These are phyloP conservation scores for Thunnus thynnus DNA, from an alignment of 2,113 vertebrate species.

Conservation along the genomic window DNA sequence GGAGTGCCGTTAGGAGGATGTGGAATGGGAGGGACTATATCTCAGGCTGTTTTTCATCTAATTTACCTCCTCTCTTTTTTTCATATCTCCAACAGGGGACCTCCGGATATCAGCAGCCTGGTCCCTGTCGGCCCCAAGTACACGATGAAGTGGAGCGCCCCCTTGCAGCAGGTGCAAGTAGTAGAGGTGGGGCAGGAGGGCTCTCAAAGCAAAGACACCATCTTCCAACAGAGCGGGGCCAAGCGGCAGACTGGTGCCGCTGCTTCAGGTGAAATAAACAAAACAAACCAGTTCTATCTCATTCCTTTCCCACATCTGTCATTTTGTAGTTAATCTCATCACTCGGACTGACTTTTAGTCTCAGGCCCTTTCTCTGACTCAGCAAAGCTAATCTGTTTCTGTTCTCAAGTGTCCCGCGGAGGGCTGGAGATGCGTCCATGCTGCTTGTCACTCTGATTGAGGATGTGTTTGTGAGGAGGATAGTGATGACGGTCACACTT, in stretches of 20 bases:
- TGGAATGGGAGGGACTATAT: background rate
- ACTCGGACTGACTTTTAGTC: conserved; percentile 50
- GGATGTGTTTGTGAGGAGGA: conserved; percentile 75
- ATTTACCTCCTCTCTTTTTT: background rate
- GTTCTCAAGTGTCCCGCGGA: conserved; percentile 47
- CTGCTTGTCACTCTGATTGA: conserved; percentile 79
- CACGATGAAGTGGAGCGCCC: conserved; percentile 95
- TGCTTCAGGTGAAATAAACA: conserved; percentile 73
- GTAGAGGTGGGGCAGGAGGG: conserved; percentile 93
- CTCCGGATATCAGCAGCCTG: conserved; percentile 93
- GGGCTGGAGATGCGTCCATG: conserved; percentile 51
- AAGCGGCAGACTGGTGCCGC: conserved; percentile 73
- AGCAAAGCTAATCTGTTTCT: conserved; percentile 70
- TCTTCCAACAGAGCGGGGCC: conserved; percentile 84
- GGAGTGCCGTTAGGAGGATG: conserved; percentile 4
- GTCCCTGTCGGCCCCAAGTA: conserved; percentile 95
- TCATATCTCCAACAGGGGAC: conserved; percentile 78
- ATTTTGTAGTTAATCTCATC: conserved; percentile 61
- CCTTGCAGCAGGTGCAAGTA: conserved; percentile 93
- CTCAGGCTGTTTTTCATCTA: background rate
- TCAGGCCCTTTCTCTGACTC: conserved; percentile 61
- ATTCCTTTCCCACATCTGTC: conserved; percentile 10
- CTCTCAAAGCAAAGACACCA: conserved; percentile 86
- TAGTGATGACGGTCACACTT: conserved; percentile 81
- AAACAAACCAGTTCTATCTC: background rate